phyloP scores from a whole-genome alignment of 30 jellyfish, hydroid and myxozoan species.

The Cassiopea xamachana region DNA sequence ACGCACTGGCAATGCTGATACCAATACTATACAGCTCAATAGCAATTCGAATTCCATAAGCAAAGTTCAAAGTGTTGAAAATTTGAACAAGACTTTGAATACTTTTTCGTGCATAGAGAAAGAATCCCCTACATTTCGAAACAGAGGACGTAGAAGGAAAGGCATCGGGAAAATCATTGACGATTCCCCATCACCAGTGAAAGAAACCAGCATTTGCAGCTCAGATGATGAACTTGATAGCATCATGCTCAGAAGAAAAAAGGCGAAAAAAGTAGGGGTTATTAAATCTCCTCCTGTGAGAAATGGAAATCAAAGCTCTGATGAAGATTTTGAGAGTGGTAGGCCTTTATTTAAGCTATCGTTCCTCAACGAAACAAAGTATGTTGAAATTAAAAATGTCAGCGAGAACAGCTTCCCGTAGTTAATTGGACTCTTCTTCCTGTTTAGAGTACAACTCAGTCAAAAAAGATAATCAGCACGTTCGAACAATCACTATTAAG shows the following conservation, averaged over 20 bases:
- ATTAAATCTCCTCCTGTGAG: constrained; percentile 21
- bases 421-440: too few species aligned
- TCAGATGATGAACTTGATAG: constrained; percentile 20
- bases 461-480: too few species aligned
- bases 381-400: too few species aligned
- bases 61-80: background rate
- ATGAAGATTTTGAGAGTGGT: constrained; percentile 63
- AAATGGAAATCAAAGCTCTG: constrained; percentile 24
- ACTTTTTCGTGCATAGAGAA: background rate
- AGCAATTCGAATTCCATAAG: background rate
- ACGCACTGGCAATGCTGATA: background rate
- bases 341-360: constrained; percentile 1
- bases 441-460: too few species aligned
- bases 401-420: too few species aligned
- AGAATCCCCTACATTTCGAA: constrained; percentile 30
- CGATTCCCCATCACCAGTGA: constrained; percentile 21
- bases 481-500: too few species aligned
- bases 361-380: background rate
- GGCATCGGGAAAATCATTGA: constrained; percentile 15
- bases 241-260: constrained; percentile 25
- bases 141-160: constrained; percentile 39
- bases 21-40: background rate
- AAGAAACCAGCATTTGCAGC: background rate
- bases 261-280: constrained; percentile 13
- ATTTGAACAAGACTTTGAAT: background rate